Conservation (phyloP, 2,888 invertebrate species). For the Taphrorychus bicolor region DNA sequence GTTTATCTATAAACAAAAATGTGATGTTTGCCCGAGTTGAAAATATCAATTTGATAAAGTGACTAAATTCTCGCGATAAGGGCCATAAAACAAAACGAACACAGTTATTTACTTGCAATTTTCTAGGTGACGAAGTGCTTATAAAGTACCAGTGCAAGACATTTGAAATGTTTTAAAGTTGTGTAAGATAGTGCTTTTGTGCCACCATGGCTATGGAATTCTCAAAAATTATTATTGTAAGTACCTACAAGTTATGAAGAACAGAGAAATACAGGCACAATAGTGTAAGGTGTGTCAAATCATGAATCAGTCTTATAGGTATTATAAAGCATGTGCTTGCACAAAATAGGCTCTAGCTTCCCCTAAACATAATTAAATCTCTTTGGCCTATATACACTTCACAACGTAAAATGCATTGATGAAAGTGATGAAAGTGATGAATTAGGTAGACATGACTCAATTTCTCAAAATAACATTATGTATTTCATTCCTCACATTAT, state of each 20-base stretch:
- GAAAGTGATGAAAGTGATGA: too few species aligned
- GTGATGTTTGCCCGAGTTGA: not conserved
- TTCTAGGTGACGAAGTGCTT: not conserved
- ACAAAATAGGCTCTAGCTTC: too few species aligned
- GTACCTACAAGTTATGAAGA: not conserved
- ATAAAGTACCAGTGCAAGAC: not conserved
- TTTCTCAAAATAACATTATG: too few species aligned
- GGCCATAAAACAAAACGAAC: slow-evolving; percentile 12
- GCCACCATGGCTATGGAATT: not conserved
- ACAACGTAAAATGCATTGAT: too few species aligned
- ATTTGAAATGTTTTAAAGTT: not conserved
- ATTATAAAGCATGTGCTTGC: too few species aligned
- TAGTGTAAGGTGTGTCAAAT: not conserved
- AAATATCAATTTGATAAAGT: slow-evolving; percentile 30
- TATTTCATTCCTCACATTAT: too few species aligned
- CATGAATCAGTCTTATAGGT: too few species aligned
- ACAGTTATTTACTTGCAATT: not conserved
- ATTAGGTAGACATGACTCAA: too few species aligned
- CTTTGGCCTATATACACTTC: too few species aligned
- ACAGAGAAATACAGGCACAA: not conserved
- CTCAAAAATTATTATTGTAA: not conserved
- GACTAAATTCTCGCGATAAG: slow-evolving; percentile 29
- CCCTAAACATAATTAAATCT: too few species aligned
- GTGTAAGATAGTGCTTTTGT: not conserved
- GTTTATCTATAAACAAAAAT: not conserved